Percentiles rank a stretch among this genome's conserved stretches.
phyloP scores from a whole-genome alignment of 2,797 vertebrate genomes.

The Ptychobarbus kaznakovi region DNA sequence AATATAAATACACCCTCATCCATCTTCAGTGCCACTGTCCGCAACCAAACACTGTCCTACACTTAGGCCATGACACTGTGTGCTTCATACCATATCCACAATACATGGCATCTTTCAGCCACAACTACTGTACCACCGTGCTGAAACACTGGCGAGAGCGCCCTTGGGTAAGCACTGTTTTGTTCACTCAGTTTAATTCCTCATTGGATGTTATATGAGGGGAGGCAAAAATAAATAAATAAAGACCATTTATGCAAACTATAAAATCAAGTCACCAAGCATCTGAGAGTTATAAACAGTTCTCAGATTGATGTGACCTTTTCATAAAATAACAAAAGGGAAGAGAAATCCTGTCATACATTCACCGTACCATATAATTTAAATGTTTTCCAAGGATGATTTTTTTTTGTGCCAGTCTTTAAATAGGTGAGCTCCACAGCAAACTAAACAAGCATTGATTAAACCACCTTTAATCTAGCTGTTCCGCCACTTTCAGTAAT shows the following conservation, averaged over 20 bases:
- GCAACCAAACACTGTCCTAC: slow-evolving; percentile 18
- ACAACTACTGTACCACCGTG: neutral
- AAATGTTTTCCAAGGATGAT: slow-evolving; percentile 44
- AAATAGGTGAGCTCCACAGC: slow-evolving; percentile 59
- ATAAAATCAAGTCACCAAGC: slow-evolving; percentile 63
- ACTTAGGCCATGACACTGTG: slow-evolving; percentile 30
- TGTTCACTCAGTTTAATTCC: slow-evolving; percentile 57
- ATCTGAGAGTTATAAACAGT: slow-evolving; percentile 67
- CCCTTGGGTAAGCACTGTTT: slow-evolving; percentile 29
- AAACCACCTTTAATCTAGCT: slow-evolving; percentile 30
- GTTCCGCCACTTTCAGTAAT: slow-evolving; percentile 51
- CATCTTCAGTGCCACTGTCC: slow-evolving; percentile 41
- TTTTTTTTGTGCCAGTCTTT: slow-evolving; percentile 57
- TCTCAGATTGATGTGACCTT: slow-evolving; percentile 63
- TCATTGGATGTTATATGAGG: slow-evolving; percentile 51
- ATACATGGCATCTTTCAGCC: slow-evolving; percentile 29
- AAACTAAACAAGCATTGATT: slow-evolving; percentile 57
- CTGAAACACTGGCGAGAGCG: slow-evolving; percentile 46
- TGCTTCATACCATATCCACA: slow-evolving; percentile 34
- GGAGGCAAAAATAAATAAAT: slow-evolving; percentile 49
- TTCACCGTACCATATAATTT: slow-evolving; percentile 25
- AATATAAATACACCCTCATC: slow-evolving; percentile 34
- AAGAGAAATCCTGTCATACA: slow-evolving; percentile 60
- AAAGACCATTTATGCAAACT: slow-evolving; percentile 55
- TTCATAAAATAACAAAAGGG: slow-evolving; percentile 57